Evolutionary conservation across 1,140 invertebrate genomes (phyloP).

Genomic region (Pteromalus puparum): DNA sequence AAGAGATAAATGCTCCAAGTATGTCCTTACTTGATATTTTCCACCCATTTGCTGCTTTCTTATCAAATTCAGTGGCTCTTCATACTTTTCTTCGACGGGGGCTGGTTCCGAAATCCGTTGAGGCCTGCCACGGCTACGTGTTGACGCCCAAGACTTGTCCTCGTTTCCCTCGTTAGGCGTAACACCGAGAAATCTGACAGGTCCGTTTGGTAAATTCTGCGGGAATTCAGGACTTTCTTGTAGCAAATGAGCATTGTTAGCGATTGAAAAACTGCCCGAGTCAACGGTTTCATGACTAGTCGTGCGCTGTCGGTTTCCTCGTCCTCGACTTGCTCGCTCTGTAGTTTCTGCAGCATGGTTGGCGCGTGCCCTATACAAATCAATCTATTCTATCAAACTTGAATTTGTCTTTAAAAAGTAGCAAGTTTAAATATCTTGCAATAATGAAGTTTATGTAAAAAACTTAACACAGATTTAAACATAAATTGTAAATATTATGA

Average conservation of each 20-base stretch:
- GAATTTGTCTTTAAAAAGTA: too few species aligned
- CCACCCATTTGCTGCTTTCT: conserved; percentile 61
- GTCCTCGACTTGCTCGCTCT: conserved; percentile 69
- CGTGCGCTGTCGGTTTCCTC: conserved; percentile 79
- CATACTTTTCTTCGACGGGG: conserved; percentile 60
- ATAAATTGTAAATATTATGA: too few species aligned
- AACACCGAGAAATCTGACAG: conserved; percentile 77
- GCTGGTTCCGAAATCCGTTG: conserved; percentile 63
- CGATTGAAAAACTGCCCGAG: conserved; percentile 86
- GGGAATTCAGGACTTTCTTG: conserved; percentile 77
- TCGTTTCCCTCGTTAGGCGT: conserved; percentile 77
- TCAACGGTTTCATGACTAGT: conserved; percentile 84
- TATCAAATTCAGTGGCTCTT: conserved; percentile 56
- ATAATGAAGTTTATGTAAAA: too few species aligned
- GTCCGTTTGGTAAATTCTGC: conserved; percentile 75
- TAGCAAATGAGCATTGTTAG: conserved; percentile 76
- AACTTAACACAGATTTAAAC: too few species aligned
- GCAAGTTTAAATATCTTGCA: too few species aligned
- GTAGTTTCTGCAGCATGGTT: conserved; percentile 72
- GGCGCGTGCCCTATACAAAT: conserved; percentile 67
- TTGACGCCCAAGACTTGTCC: conserved; percentile 56
- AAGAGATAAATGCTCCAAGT: not conserved
- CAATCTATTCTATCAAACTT: too few species aligned
- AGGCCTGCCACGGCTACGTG: conserved; percentile 62
- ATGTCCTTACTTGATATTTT: conserved; percentile 59